Evolutionary conservation across 2,113 vertebrate genomes (phyloP), one percentile per base, ranked within the genome.

Genomic region (Ploceus nigricollis): DNA sequence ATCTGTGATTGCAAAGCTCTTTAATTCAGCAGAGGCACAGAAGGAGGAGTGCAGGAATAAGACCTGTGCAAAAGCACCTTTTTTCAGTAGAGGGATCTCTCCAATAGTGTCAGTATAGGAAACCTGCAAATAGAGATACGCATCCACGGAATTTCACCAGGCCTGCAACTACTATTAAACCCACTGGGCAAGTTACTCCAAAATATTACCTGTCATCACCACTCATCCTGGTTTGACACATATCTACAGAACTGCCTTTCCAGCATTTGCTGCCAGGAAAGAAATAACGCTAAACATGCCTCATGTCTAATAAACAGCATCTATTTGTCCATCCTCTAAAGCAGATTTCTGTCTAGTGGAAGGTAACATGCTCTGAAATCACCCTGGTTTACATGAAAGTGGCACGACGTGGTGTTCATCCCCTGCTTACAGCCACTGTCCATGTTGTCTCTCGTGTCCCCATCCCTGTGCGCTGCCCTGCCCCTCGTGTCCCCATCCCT

Each of bases 61-160:
- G 70, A 88, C 76, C 79, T 57, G 64, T 61, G 56, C 87, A 61
- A 70, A 97, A 86, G 82, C 93, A 73, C 72, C 76, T 96, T 94
- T 63, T 93, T 76, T 83, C 85, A 93, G 83, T 23, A 58, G 3
- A 69, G 70, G 37, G 71, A 82, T 76, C 66, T 70, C 93, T 87
- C 71, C 57, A 31, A 16, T 1, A 82, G 14, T 5, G 14, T 22
- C 54, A 31, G 17, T 31, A 35, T 2, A 47, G 75, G 54, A 92
- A 79, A 79, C 69, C 71, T 89, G 77, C 69, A 23, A 82, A 80
- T 7, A 94, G 66, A 70, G 20, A 95, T 87, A 86, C 72, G 87
- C 16, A 87, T 39, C 77, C 35, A 54, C 28, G 5, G 60, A 76
- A 92, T 91, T 66, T 57, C 79, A 94, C 87, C 70, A 82, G 90